Percentiles rank a stretch among this genome's conserved stretches.
Evolutionary conservation across 2,888 invertebrate genomes (phyloP).

Genomic region (Latrodectus elegans): DNA sequence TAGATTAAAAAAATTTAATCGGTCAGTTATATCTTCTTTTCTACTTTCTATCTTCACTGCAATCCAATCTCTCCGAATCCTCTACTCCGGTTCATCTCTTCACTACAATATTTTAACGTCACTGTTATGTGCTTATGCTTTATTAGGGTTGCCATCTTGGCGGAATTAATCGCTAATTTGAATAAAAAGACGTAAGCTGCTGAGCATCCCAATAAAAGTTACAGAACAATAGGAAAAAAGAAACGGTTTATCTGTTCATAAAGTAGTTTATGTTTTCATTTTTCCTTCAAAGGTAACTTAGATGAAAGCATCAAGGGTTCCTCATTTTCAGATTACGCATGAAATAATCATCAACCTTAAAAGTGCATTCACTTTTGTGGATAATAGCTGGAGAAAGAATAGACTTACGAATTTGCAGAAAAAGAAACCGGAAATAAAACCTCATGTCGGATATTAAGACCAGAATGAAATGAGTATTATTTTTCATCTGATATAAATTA

Average conservation of each 20-base stretch:
- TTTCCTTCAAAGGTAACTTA: not conserved
- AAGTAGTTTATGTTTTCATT: conserved; percentile 18
- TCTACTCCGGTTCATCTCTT: not conserved
- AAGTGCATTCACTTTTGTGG: not conserved
- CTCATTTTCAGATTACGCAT: not conserved
- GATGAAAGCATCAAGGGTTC: not conserved
- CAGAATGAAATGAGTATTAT: no score
- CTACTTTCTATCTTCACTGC: not conserved
- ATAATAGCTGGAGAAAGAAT: no score
- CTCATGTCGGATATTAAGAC: no score
- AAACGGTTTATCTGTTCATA: conserved; percentile 21
- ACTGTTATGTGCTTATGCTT: not conserved
- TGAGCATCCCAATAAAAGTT: not conserved
- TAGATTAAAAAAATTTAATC: not conserved
- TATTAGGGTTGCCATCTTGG: conserved; percentile 53
- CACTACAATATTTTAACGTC: no score
- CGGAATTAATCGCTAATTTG: conserved; percentile 32
- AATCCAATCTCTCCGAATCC: not conserved
- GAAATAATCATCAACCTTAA: conserved; percentile 1
- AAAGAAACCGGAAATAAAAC: no score
- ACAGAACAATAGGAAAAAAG: conserved; percentile 24
- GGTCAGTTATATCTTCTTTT: not conserved
- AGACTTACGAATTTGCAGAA: no score
- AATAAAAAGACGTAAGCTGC: not conserved
- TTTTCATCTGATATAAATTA: no score